Percentiles rank a stretch among this genome's conserved stretches.
phyloP scores from a whole-genome alignment of 2,888 invertebrate genomes.

The Cyaniris semiargus region DNA sequence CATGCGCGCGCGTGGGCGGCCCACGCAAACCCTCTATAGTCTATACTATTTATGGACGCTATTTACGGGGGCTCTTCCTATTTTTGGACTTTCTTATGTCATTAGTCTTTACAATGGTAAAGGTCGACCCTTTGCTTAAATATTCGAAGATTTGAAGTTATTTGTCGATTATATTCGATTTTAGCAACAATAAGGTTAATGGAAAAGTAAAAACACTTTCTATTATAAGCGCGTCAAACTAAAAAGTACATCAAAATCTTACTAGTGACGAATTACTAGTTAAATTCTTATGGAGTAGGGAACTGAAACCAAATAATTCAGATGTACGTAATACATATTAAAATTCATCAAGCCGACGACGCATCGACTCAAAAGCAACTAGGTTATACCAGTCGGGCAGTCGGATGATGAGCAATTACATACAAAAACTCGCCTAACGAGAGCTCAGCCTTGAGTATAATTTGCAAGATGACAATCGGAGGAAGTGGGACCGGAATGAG shows the following conservation, averaged over 20 bases:
- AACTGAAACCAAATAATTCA: not conserved
- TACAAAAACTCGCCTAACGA: constrained; percentile 5
- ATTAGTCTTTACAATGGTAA: not conserved
- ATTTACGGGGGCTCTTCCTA: not conserved
- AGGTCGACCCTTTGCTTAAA: not conserved
- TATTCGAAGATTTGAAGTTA: not conserved
- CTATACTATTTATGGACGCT: constrained; percentile 28
- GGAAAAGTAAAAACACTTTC: not conserved
- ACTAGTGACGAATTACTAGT: too few relatives aligned
- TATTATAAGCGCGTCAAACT: too few relatives aligned
- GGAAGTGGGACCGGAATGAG: constrained; percentile 27
- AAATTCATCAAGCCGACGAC: not conserved
- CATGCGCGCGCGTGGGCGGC: constrained; percentile 67
- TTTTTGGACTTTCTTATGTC: constrained; percentile 1
- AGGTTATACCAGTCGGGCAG: not conserved
- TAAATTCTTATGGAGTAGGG: not conserved
- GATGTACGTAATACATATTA: not conserved
- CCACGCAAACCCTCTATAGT: constrained; percentile 58
- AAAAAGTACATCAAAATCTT: too few relatives aligned
- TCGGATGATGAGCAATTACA: not conserved
- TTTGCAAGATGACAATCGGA: constrained; percentile 28
- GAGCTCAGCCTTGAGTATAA: constrained; percentile 19
- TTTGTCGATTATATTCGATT: not conserved
- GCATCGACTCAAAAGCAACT: not conserved
- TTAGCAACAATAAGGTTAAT: not conserved